Percentiles rank a stretch among this genome's conserved stretches.
Conservation (phyloP, 2,113 vertebrate species). For the Irena cyanogastra region DNA sequence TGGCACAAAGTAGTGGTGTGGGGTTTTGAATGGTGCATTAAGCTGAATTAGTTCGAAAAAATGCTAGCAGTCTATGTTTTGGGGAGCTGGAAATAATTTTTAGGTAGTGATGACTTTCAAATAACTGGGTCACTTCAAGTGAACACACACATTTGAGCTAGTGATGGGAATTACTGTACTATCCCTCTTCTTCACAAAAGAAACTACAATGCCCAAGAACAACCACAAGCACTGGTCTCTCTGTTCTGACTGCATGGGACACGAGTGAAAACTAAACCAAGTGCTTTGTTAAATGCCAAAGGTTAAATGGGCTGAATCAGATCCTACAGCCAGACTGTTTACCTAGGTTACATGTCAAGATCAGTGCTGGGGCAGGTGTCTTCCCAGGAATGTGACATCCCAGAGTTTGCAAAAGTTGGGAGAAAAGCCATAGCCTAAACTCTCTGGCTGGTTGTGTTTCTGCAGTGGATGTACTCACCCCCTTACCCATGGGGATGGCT, state of each 20-base stretch:
- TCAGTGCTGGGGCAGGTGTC: background rate
- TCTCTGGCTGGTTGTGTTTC: background rate
- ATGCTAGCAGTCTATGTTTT: background rate
- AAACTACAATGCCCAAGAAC: background rate
- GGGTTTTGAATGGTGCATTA: background rate
- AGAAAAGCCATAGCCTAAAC: background rate
- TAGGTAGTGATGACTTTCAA: background rate
- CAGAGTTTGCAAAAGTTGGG: background rate
- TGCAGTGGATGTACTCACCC: background rate
- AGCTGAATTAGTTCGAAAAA: background rate
- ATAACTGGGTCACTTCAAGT: background rate
- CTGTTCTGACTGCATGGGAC: background rate
- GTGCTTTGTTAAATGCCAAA: background rate
- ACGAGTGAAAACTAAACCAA: background rate
- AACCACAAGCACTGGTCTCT: background rate
- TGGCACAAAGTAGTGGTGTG: background rate
- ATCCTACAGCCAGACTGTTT: background rate
- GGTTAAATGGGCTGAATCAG: background rate
- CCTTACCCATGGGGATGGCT: background rate
- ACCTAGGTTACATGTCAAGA: rapidly evolving
- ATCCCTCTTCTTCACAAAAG: background rate
- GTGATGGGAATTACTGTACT: background rate
- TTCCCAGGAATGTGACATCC: background rate
- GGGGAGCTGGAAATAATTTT: background rate
- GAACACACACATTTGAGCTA: background rate